These are phyloP conservation scores for Leptinotarsa tumamoca DNA, from an alignment of 2,888 invertebrate genomes.

Conservation along the genomic window DNA sequence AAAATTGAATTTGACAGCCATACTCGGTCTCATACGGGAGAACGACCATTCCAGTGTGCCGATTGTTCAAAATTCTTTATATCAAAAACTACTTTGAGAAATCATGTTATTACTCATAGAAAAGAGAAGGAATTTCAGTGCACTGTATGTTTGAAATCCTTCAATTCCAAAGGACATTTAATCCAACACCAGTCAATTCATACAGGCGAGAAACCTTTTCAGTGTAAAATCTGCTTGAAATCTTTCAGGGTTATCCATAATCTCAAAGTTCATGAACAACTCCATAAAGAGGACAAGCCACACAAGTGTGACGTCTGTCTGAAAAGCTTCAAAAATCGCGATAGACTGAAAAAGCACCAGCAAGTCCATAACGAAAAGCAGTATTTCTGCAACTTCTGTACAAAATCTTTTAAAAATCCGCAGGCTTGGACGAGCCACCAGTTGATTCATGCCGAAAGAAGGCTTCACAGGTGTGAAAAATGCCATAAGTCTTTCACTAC, in stretches of 20 bases:
- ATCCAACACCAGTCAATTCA: not conserved
- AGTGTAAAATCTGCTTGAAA: not conserved
- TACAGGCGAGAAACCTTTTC: not conserved
- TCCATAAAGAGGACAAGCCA: not conserved
- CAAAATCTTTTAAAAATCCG: not conserved
- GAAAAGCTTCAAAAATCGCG: not conserved
- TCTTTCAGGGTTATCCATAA: not conserved
- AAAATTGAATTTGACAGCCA: too few species aligned
- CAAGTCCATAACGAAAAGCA: not conserved
- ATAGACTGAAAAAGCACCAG: not conserved
- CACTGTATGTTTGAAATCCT: not conserved
- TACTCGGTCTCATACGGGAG: too few species aligned
- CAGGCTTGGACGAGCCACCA: not conserved
- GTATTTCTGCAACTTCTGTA: not conserved
- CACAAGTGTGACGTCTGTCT: not conserved
- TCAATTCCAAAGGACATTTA: not conserved
- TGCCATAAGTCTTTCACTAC: not conserved
- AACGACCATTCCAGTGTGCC: too few species aligned
- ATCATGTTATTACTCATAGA: not conserved
- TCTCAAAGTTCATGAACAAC: not conserved
- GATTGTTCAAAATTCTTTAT: not conserved
- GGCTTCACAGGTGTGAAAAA: not conserved
- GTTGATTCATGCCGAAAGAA: not conserved
- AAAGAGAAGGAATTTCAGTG: not conserved
- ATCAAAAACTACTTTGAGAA: not conserved